Base-by-base conservation (phyloP, 2,797 vertebrate genomes). In the Phrynocephalus forsythii region DNA sequence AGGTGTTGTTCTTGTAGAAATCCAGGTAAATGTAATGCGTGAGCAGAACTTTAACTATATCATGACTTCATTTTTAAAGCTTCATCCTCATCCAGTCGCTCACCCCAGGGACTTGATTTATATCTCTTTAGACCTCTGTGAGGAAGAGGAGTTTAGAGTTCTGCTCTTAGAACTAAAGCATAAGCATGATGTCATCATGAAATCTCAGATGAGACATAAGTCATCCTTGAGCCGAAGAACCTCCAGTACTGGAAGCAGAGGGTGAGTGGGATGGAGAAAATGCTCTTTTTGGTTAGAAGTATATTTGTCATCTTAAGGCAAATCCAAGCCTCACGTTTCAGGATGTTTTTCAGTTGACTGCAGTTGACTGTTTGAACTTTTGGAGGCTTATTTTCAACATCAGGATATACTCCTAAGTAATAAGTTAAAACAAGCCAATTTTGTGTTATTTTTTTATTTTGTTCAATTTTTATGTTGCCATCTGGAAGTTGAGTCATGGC, bases 121-220 rank as follows among this genome's bases (percentile, higher is more conserved):
- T 83, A 33, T 92, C 89, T 26, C 80, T 85, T 2, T 80, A 99
- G 99, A 99, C 95, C 95, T 99, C 72, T 99, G 99, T 91, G 99
- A 99, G 92, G 98, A 99, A 82, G 99, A 99, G 83, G 99, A 99
- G 91, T 99, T 99, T 96, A 98, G 98, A 90, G 98, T 98, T 44
- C 96, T 98, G 88, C 97, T 99, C 63, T 95, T 99, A 95, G 98
- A 99, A 92, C 95, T 99, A 90, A 99, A 99, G 93, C 98, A 99
- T 96, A 99, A 99, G 88, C 99, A 99, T 0, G 99, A 99, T n/a
- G 98, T 98, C 71, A 99, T 99, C 96, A 99, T 99, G 98, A 99
- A 99, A 95, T 99, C 98, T 1, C 98, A 99, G 95, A 97, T 99
- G 96, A 98, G 98, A 94, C 98, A 99, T 94, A 99, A 99, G 94